Conservation (phyloP, 2,888 invertebrate species). For the Pseudanteris insignis region DNA sequence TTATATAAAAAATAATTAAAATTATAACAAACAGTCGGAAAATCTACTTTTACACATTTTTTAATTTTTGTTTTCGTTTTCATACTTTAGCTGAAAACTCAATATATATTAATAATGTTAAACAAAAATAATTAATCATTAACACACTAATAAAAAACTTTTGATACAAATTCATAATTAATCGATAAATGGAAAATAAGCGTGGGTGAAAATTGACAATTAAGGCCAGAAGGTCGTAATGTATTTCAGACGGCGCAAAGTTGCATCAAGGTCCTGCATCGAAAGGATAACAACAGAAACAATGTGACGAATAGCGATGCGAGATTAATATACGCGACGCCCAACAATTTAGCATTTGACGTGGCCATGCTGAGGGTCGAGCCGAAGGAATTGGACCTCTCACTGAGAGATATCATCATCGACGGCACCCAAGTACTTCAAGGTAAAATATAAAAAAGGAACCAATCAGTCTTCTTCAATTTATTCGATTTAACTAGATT, state of each 20-base stretch:
- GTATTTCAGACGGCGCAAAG: constrained; percentile 50
- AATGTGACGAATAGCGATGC: constrained; percentile 47
- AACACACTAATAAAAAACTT: no score
- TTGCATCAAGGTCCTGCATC: constrained; percentile 51
- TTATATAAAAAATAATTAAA: no score
- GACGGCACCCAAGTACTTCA: constrained; percentile 26
- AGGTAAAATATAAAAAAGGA: no score
- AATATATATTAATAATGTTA: neutral
- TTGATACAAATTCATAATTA: no score
- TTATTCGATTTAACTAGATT: neutral
- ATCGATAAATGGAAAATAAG: no score
- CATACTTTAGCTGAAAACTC: neutral
- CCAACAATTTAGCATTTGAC: constrained; percentile 58
- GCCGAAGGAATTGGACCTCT: constrained; percentile 45
- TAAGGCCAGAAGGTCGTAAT: constrained; percentile 24
- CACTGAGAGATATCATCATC: constrained; percentile 48
- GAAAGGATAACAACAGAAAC: constrained; percentile 36
- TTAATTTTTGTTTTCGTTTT: no score
- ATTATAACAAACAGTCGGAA: no score
- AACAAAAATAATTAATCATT: neutral
- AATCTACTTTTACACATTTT: no score
- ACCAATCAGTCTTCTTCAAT: no score
- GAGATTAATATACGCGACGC: constrained; percentile 59
- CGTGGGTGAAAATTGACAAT: constrained; percentile 10
- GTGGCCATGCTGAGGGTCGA: constrained; percentile 59